Evolutionary conservation across 2,113 vertebrate species (phyloP), one percentile per base, ranked within the genome.

Genomic region (Chrysemys picta): DNA sequence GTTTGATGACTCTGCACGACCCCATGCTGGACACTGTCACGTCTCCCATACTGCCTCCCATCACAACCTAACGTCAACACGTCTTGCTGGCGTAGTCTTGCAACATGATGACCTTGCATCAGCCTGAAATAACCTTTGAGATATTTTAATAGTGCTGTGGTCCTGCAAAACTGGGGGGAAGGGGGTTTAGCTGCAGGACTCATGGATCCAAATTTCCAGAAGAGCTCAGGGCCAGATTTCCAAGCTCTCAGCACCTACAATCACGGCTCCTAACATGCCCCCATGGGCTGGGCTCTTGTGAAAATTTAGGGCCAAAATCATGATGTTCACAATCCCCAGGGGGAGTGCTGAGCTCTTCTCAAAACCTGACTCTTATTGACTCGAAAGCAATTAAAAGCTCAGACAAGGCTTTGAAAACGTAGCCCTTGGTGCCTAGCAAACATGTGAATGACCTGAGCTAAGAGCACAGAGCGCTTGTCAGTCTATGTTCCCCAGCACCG

Each of bases 211-310:
- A 9, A 14, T 49, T 45, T 88, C 82, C 24, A 5, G 2, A 88
- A 88, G 56, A 65, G 31, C 76, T 90, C 21, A 16, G 75, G 24
- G 22, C 31, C 21, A 76, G 53, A 87, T 49, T 82, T 75, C 8
- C 42, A 47, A 29, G 38, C 21, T 14, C 22, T 59, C 19, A n/a
- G 21, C 12, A 38, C n/a, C 59, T 54, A 62, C 65, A 72, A 10
- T 22, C 35, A 38, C 38, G 54, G 53, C 0, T 2, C 13, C 22
- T 16, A 56, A 56, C 10, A 27, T 27, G 50, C 1, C 1, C 0
- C 0, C 57, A 14, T 27, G 49, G 89, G 62, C 85, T 83, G 94
- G 53, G 59, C 57, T 83, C 2, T 10, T 49, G 45, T 78, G 56
- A 53, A 84, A 59, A 53, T 29, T 8, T 9, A 21, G n/a, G n/a